Percentiles rank a stretch among this genome's conserved stretches.
Conservation (phyloP, 2,888 invertebrate genomes). For the Hypercompe scribonia region DNA sequence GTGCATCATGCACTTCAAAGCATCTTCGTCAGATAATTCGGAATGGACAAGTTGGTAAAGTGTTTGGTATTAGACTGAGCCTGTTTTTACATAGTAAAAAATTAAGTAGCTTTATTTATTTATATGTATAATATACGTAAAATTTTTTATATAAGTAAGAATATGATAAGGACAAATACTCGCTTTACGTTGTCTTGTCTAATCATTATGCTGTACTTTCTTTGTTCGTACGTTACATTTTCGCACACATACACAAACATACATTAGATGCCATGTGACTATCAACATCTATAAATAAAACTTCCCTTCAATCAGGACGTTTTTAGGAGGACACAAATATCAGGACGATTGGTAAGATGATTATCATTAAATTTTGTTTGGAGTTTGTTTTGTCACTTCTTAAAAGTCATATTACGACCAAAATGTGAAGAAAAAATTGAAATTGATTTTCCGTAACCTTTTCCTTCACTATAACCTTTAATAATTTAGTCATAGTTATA, state of each 20-base stretch:
- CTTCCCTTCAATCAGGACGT: neutral
- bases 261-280: neutral
- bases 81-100: no score
- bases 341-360: neutral
- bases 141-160: neutral
- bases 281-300: neutral
- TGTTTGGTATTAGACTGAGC: neutral
- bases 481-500: neutral
- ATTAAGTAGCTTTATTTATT: no score
- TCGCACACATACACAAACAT: neutral
- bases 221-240: neutral
- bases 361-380: no score
- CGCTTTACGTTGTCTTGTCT: neutral
- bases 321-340: neutral
- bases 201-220: neutral
- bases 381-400: neutral
- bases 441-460: no score
- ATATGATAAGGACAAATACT: neutral
- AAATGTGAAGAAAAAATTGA: neutral
- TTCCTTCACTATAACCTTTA: neutral
- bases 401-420: neutral
- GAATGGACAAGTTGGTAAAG: neutral
- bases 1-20: neutral
- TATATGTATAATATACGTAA: no score
- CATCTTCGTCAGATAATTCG: neutral